A percentile compares a stretch with the other conserved stretches of the same genome.
Conservation (phyloP, 1,140 invertebrate species). For the Leptoteleia sp. region DNA sequence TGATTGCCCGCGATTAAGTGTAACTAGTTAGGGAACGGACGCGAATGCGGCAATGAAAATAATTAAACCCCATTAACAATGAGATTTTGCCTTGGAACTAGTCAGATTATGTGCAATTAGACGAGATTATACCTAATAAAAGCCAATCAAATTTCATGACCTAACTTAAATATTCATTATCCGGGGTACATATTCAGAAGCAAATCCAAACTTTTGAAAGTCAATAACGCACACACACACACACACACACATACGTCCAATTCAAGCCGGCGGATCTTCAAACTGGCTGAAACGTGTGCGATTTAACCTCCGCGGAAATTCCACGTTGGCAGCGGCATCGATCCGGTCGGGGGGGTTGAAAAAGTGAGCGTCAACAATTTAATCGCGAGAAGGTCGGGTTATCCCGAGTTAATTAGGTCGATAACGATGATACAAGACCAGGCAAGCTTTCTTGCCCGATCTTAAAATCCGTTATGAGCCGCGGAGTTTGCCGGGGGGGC, state of each 20-base stretch:
- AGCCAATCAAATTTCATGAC: slow-evolving; percentile 21
- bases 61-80: slow-evolving; percentile 4
- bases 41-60: too few species aligned
- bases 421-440: slow-evolving; percentile 40
- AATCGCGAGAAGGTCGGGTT: slow-evolving; percentile 15
- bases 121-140: slow-evolving; percentile 10
- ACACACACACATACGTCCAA: too few species aligned
- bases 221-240: slow-evolving; percentile 35
- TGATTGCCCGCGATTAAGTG: too few species aligned
- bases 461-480: slow-evolving; percentile 44
- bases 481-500: slow-evolving; percentile 2
- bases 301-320: slow-evolving; percentile 11
- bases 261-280: slow-evolving; percentile 1
- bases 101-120: slow-evolving; percentile 10
- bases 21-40: too few species aligned
- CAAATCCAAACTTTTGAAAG: slow-evolving; percentile 19
- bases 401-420: slow-evolving; percentile 32
- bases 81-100: not conserved
- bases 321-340: slow-evolving; percentile 3
- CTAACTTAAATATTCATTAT: slow-evolving; percentile 41
- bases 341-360: slow-evolving; percentile 24
- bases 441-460: slow-evolving; percentile 30
- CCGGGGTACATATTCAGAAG: slow-evolving; percentile 8
- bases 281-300: slow-evolving; percentile 8
- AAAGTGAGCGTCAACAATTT: slow-evolving; percentile 2